phyloP scores from a whole-genome alignment of 1,140 invertebrate genomes.

The Rhyzopertha dominica region DNA sequence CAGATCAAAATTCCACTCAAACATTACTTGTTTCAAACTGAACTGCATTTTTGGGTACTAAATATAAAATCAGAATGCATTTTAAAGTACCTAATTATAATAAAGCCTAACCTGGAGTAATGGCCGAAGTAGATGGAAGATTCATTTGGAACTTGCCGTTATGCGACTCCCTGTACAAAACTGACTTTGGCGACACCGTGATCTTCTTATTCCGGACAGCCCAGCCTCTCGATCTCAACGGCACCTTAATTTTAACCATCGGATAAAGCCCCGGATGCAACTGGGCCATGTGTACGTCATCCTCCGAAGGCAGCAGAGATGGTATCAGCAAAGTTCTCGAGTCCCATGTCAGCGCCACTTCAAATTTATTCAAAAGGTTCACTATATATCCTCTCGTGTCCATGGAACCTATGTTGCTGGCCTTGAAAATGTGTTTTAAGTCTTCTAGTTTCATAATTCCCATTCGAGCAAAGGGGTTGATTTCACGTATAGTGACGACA shows the following conservation, averaged over 20 bases:
- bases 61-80: no score
- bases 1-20: no score
- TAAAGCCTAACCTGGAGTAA: conserved; percentile 26
- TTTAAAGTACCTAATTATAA: no score
- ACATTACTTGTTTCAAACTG: no score
- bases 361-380: conserved; percentile 92
- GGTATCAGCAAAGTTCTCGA: conserved; percentile 86
- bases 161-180: conserved; percentile 38
- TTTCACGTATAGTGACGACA: conserved; percentile 92
- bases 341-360: conserved; percentile 97
- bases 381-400: conserved; percentile 79
- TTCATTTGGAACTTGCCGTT: conserved; percentile 34
- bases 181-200: conserved; percentile 50
- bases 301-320: conserved; percentile 80
- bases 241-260: conserved; percentile 55
- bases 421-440: conserved; percentile 89
- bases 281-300: conserved; percentile 52
- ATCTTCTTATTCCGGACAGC: conserved; percentile 58
- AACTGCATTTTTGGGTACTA: no score
- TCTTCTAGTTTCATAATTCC: conserved; percentile 94
- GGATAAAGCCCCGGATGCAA: conserved; percentile 38
- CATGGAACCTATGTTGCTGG: conserved; percentile 51
- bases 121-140: conserved; percentile 25
- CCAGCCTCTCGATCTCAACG: conserved; percentile 67
- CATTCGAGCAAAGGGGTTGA: conserved; percentile 90